A percentile compares a stretch with the other conserved stretches of the same genome.
phyloP scores from a whole-genome alignment of 2,888 invertebrate species.

The Cheilosia scutellata region DNA sequence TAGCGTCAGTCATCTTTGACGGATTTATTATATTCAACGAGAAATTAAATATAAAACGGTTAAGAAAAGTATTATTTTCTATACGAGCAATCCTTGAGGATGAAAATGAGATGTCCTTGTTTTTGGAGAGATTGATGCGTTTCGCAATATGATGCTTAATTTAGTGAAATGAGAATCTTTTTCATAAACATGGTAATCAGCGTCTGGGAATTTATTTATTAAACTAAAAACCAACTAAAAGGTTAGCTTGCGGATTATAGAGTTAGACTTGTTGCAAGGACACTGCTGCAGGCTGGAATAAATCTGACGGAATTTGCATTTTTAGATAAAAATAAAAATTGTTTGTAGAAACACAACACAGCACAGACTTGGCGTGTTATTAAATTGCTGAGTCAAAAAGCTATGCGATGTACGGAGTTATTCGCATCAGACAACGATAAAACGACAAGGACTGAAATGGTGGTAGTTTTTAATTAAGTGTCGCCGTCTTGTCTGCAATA shows the following conservation, averaged over 20 bases:
- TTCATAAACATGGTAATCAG: slow-evolving; percentile 66
- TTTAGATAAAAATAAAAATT: background rate
- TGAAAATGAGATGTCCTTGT: slow-evolving; percentile 25
- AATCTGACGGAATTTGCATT: slow-evolving; percentile 24
- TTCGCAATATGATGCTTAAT: slow-evolving; percentile 40
- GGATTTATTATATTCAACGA: slow-evolving; percentile 63
- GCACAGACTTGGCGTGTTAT: background rate
- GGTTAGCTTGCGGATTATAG: slow-evolving; percentile 12
- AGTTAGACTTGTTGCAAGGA: slow-evolving; percentile 4
- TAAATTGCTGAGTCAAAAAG: background rate
- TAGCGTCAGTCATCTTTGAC: slow-evolving; percentile 19
- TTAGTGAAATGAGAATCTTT: slow-evolving; percentile 16
- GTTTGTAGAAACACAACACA: background rate
- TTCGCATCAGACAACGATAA: slow-evolving; percentile 20
- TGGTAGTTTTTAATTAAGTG: slow-evolving; percentile 58
- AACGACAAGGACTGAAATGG: slow-evolving; percentile 2
- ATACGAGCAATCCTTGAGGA: too few relatives aligned
- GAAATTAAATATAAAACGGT: slow-evolving; percentile 41
- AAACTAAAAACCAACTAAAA: slow-evolving; percentile 4
- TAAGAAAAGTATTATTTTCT: too few relatives aligned
- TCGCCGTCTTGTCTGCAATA: slow-evolving; percentile 63
- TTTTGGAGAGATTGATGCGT: slow-evolving; percentile 43
- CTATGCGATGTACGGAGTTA: background rate
- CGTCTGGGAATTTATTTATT: slow-evolving; percentile 44
- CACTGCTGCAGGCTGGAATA: background rate